Percentiles rank a stretch among this genome's conserved stretches.
Conservation (phyloP, 2,113 vertebrate genomes). For the Patagioenas fasciata region DNA sequence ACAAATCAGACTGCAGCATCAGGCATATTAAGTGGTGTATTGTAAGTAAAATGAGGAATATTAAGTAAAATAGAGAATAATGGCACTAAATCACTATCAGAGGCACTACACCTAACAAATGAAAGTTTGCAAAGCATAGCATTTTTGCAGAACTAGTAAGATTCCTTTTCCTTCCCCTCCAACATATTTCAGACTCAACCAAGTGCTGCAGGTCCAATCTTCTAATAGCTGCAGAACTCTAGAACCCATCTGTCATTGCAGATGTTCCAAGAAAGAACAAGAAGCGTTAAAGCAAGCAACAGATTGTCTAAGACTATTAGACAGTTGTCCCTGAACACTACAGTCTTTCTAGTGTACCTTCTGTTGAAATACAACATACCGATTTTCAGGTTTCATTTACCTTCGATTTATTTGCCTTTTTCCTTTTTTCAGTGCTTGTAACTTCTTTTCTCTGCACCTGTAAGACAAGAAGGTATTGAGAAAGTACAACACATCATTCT, state of each 20-base stretch:
- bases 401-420: constrained; percentile 92
- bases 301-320: not conserved
- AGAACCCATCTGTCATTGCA: constrained; percentile 4
- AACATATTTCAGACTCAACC: not conserved
- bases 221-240: not conserved
- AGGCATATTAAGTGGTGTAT: not conserved
- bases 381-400: constrained; percentile 68
- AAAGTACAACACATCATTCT: not conserved
- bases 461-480: not conserved
- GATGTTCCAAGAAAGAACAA: not conserved
- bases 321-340: not conserved
- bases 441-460: constrained; percentile 89
- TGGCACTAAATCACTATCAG: constrained; percentile 22
- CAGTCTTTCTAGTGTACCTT: not conserved
- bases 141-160: not conserved
- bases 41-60: not conserved
- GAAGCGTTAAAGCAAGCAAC: not conserved
- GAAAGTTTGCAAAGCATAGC: not conserved
- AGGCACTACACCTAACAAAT: constrained; percentile 37
- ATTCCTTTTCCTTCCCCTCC: not conserved
- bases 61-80: not conserved
- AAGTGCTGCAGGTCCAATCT: not conserved
- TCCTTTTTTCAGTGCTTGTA: constrained; percentile 85
- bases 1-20: not conserved
- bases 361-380: not conserved